Base-by-base conservation (phyloP, 2,888 invertebrate species). In the Ditylenchus weischeri region DNA sequence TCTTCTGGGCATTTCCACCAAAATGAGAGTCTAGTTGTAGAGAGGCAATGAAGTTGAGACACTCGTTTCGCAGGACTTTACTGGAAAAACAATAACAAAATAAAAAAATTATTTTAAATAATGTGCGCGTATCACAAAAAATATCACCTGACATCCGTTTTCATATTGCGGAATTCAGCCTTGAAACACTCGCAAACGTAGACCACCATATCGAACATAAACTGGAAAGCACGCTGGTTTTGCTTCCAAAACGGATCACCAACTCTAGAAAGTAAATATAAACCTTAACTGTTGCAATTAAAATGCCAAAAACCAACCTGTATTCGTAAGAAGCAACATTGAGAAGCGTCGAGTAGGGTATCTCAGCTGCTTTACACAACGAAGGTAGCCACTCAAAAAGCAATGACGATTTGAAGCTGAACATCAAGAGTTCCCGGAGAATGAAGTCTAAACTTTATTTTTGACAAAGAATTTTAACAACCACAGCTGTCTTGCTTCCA, bases 171-270 rank as follows among this genome's bases (percentile, higher is more conserved):
- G 10, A 23, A 43, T 21, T 58, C 18, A 38, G 29, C 29, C 7
- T 58, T 54, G 19, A 64, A 65, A 29, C 35, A 36, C 15, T 64
- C 65, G 43, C 29, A 35, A n/a, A 62, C 64, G 10, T 51, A 23
- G 38, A 76, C 23, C 21, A 69, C 73, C 21, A 78, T 69, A 19
- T 71, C 65, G 1, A 76, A 68, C 58, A 79, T 73, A 69, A 76
- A 79, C 57, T 73, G 70, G 43, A 70, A 71, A 29, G 75, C 76
- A 19, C 66, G 60, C 15, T 64, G 67, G 63, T 78, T 76, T n/a
- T 69, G 62, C 54, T 71, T 71, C 78, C 78, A 79, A 71, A 77
- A 79, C 2, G 75, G 76, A 64, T 79, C 78, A 15, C 72, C 76
- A 15, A 57, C 54, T 43, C 77, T 75, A 43, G 50, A 69, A 57